Percentiles rank a stretch among this genome's conserved stretches.
These are phyloP conservation scores for Drosophila paucipuncta DNA, from an alignment of 2,888 invertebrate species.

Conservation along the genomic window DNA sequence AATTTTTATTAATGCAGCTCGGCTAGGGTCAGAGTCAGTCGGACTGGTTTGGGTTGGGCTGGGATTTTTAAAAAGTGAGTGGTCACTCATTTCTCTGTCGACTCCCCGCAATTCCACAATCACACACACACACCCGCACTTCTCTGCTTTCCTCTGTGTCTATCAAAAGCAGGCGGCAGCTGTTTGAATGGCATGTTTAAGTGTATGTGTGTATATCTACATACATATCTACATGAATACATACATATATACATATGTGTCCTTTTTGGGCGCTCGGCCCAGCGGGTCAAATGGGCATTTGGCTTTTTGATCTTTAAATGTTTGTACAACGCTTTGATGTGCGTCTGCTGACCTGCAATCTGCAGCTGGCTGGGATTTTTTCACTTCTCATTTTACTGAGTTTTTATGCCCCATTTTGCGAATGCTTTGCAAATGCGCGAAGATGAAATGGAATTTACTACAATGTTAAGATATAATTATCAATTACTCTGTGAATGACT, in stretches of 20 bases:
- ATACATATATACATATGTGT: slow-evolving; percentile 21
- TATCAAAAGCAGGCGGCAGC: slow-evolving; percentile 43
- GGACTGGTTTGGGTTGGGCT: background rate
- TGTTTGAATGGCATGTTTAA: slow-evolving; percentile 28
- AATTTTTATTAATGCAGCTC: slow-evolving; percentile 82
- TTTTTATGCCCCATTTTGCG: slow-evolving; percentile 28
- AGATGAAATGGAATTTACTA: slow-evolving; percentile 11
- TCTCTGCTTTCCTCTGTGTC: slow-evolving; percentile 25
- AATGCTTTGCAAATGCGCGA: background rate
- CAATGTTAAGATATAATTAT: background rate
- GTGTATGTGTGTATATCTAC: slow-evolving; percentile 13
- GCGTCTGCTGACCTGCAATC: slow-evolving; percentile 58
- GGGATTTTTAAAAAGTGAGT: slow-evolving; percentile 46
- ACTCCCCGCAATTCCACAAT: slow-evolving; percentile 6
- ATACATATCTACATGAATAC: slow-evolving; percentile 11
- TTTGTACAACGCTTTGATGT: slow-evolving; percentile 78
- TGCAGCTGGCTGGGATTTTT: slow-evolving; percentile 37
- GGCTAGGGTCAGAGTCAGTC: slow-evolving; percentile 19
- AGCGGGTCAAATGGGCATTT: slow-evolving; percentile 75
- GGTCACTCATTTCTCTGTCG: slow-evolving; percentile 57
- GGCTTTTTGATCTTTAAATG: slow-evolving; percentile 81
- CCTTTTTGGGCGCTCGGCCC: slow-evolving; percentile 45
- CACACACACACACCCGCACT: background rate
- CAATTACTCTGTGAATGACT: background rate
- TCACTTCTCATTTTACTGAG: slow-evolving; percentile 21